Percentiles rank a stretch among this genome's conserved stretches.
Evolutionary conservation across 2,888 invertebrate genomes (phyloP).

Genomic region (Eudemis profundana): DNA sequence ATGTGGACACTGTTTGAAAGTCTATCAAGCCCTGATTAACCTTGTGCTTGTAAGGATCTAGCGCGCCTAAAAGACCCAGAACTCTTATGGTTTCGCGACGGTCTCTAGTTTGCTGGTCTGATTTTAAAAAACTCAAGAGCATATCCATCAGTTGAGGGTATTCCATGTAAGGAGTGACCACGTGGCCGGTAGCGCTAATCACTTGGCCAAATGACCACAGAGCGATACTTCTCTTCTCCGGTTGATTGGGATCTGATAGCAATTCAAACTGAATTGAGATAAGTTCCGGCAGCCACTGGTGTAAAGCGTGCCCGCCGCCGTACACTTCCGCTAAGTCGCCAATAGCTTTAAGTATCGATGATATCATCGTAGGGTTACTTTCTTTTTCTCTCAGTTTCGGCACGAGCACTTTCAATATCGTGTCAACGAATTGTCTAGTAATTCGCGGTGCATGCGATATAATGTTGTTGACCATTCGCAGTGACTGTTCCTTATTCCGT

Average conservation of each 20-base stretch:
- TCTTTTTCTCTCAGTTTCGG: constrained; percentile 96
- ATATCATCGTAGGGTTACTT: constrained; percentile 95
- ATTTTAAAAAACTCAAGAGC: constrained; percentile 96
- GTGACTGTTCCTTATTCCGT: constrained; percentile 98
- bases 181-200: constrained; percentile 98
- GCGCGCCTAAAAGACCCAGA: constrained; percentile 96
- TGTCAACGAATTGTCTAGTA: constrained; percentile 97
- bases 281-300: constrained; percentile 94
- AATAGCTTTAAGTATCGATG: constrained; percentile 95
- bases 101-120: constrained; percentile 95
- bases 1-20: constrained; percentile 91
- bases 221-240: constrained; percentile 97
- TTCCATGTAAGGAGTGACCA: constrained; percentile 97
- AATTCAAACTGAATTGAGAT: constrained; percentile 96
- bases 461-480: constrained; percentile 97
- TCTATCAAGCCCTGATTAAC: constrained; percentile 97
- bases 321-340: constrained; percentile 98
- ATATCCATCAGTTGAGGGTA: constrained; percentile 97
- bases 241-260: constrained; percentile 96
- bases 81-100: constrained; percentile 96
- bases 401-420: constrained; percentile 94
- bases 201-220: constrained; percentile 98
- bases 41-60: constrained; percentile 99
- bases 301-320: constrained; percentile 93
- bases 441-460: constrained; percentile 97